These are phyloP conservation scores for Aplocera efformata DNA, from an alignment of 2,888 invertebrate genomes.

Conservation along the genomic window DNA sequence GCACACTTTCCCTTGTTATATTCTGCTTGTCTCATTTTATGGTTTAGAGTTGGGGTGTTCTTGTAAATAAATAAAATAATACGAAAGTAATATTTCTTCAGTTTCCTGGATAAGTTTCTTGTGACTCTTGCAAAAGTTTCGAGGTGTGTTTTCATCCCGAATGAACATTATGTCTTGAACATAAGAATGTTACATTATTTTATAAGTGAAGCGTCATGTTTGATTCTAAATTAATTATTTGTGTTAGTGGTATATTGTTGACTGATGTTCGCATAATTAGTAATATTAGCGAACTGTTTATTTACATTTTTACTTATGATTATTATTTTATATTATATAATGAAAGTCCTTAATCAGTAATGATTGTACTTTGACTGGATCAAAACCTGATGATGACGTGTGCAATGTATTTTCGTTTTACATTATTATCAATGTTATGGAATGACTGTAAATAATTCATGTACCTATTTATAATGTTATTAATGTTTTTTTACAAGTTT, in stretches of 20 bases:
- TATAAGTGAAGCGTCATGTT: slow-evolving; percentile 16
- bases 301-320: slow-evolving; percentile 52
- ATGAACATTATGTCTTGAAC: slow-evolving; percentile 2
- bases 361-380: slow-evolving; percentile 67
- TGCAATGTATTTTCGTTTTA: slow-evolving; percentile 60
- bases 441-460: slow-evolving; percentile 51
- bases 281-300: slow-evolving; percentile 54
- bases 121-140: not conserved
- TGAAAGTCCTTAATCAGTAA: slow-evolving; percentile 25
- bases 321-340: slow-evolving; percentile 44
- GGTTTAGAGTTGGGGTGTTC: too few relatives aligned
- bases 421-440: slow-evolving; percentile 41
- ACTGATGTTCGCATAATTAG: slow-evolving; percentile 72
- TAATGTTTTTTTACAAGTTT: slow-evolving; percentile 59
- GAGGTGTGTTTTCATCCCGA: too few relatives aligned
- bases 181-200: slow-evolving; percentile 17
- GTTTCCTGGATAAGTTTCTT: not conserved
- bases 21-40: not conserved
- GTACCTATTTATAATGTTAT: slow-evolving; percentile 47
- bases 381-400: slow-evolving; percentile 72
- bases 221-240: slow-evolving; percentile 18
- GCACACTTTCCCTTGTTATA: not conserved
- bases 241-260: slow-evolving; percentile 41
- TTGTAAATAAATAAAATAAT: too few relatives aligned
- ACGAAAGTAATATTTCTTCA: too few relatives aligned